Evolutionary conservation across 2,888 invertebrate species (phyloP).

Genomic region (Campopleginae sp.): DNA sequence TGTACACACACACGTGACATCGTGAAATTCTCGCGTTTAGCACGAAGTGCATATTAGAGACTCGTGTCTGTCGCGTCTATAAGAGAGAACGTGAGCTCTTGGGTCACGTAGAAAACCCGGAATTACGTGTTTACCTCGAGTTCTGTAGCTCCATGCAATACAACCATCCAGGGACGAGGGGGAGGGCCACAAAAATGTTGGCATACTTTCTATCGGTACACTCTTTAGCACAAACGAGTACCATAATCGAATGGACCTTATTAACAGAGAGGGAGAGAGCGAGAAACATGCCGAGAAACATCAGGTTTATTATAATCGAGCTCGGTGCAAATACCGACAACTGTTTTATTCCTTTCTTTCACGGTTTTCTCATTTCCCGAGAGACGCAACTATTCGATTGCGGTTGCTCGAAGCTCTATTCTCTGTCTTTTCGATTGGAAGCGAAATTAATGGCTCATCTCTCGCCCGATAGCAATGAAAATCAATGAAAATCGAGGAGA

Average conservation of each 20-base stretch:
- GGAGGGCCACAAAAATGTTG: slow-evolving; percentile 61
- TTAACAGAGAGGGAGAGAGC: neutral
- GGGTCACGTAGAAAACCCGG: slow-evolving; percentile 43
- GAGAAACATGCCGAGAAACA: neutral
- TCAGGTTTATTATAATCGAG: slow-evolving; percentile 5
- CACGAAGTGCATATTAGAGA: slow-evolving; percentile 15
- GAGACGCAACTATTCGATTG: no score
- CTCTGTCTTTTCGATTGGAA: neutral
- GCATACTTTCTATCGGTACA: slow-evolving; percentile 60
- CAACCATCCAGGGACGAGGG: neutral
- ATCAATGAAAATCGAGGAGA: no score
- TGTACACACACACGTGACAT: slow-evolving; percentile 4
- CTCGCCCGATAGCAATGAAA: no score
- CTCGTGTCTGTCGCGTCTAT: slow-evolving; percentile 4
- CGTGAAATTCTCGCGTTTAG: slow-evolving; percentile 4
- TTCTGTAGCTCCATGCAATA: neutral
- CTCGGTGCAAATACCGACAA: neutral
- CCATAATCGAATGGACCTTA: slow-evolving; percentile 26
- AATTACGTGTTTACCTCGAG: slow-evolving; percentile 65
- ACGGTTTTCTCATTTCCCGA: neutral
- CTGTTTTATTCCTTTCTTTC: neutral
- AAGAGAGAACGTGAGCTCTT: neutral
- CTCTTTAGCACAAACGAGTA: slow-evolving; percentile 4
- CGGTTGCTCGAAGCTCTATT: neutral
- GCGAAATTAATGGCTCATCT: neutral